Evolutionary conservation across 2,113 vertebrate species (phyloP).

Genomic region (Bufo bufo): DNA sequence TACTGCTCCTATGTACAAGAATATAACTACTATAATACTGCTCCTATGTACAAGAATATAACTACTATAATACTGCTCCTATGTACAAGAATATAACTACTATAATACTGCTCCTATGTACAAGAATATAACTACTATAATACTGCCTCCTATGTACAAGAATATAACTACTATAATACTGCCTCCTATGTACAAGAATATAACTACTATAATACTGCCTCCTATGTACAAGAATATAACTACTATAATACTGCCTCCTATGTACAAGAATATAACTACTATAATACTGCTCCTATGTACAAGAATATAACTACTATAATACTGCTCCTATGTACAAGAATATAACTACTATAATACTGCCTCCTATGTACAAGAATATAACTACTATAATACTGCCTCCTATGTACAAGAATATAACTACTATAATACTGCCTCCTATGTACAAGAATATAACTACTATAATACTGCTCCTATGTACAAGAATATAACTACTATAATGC

Average conservation of each 20-base stretch:
- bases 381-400: background rate
- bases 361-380: background rate
- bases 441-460: background rate
- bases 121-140: conserved; percentile 16
- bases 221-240: background rate
- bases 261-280: conserved; percentile 11
- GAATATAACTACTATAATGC: background rate
- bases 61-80: background rate
- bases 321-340: background rate
- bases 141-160: background rate
- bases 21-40: background rate
- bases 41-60: background rate
- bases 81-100: background rate
- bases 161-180: conserved; percentile 7
- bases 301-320: conserved; percentile 6
- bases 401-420: conserved; percentile 5
- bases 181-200: conserved; percentile 7
- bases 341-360: background rate
- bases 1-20: background rate
- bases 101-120: conserved; percentile 5
- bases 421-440: background rate
- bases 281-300: background rate
- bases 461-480: too few relatives aligned
- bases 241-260: conserved; percentile 11
- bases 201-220: conserved; percentile 15